phyloP scores from a whole-genome alignment of 2,797 vertebrate genomes.

The Menidia menidia region DNA sequence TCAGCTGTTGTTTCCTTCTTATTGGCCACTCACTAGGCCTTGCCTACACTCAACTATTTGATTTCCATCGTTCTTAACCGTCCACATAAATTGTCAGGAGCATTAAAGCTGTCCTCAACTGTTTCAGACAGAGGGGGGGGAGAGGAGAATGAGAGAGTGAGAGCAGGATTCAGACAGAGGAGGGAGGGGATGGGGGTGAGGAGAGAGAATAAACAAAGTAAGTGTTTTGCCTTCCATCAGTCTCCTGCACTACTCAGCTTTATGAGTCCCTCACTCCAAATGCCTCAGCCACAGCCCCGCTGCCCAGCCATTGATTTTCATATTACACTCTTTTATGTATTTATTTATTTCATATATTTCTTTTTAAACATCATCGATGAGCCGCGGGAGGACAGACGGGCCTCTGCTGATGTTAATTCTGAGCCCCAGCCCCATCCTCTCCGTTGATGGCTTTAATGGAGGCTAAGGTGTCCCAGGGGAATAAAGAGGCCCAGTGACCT shows the following conservation, averaged over 20 bases:
- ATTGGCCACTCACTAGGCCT: constrained; percentile 80
- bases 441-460: constrained; percentile 88
- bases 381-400: constrained; percentile 72
- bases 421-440: constrained; percentile 72
- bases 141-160: constrained; percentile 58
- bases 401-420: constrained; percentile 79
- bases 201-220: constrained; percentile 84
- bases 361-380: constrained; percentile 88
- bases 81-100: constrained; percentile 85
- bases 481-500: constrained; percentile 49
- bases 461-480: constrained; percentile 84
- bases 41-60: constrained; percentile 85
- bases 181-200: constrained; percentile 69
- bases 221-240: constrained; percentile 85
- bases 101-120: constrained; percentile 86
- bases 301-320: constrained; percentile 85
- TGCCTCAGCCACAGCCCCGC: constrained; percentile 71
- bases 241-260: constrained; percentile 82
- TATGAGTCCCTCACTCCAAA: constrained; percentile 82
- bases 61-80: constrained; percentile 83
- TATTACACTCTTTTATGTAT: constrained; percentile 87
- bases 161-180: constrained; percentile 71
- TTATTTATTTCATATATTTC: constrained; percentile 89
- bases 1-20: constrained; percentile 82
- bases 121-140: constrained; percentile 61